Conservation (phyloP, 1,140 invertebrate genomes). For the Andrena cerasifolii region DNA sequence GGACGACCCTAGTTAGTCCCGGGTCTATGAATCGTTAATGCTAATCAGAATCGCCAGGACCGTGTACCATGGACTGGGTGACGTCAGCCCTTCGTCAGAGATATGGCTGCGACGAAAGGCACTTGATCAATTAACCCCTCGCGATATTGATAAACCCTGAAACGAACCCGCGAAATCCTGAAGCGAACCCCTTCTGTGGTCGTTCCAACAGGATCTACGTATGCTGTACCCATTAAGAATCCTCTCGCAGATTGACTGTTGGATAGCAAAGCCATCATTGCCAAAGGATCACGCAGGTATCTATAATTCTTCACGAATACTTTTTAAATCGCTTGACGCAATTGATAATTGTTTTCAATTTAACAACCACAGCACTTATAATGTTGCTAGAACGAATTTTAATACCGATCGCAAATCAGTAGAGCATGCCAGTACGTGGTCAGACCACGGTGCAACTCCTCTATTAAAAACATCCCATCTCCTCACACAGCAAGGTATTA, state of each 20-base stretch:
- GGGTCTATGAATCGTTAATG: constrained; percentile 79
- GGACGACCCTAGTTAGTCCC: constrained; percentile 75
- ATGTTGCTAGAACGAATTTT: too few species aligned
- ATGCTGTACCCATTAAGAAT: constrained; percentile 17
- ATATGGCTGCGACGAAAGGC: constrained; percentile 65
- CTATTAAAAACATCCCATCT: too few species aligned
- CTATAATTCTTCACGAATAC: not conserved
- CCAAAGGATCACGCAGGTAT: not conserved
- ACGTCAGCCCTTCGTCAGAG: constrained; percentile 76
- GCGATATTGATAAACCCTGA: constrained; percentile 71
- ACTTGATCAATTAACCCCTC: constrained; percentile 76
- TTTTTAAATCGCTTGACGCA: too few species aligned
- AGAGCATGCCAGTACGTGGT: too few species aligned
- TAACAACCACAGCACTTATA: too few species aligned
- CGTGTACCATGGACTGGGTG: constrained; percentile 65
- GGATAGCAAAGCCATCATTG: not conserved
- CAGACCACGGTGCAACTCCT: too few species aligned
- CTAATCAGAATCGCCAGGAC: constrained; percentile 76
- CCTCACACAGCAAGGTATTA: too few species aligned
- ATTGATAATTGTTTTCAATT: too few species aligned
- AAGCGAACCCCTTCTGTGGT: constrained; percentile 45
- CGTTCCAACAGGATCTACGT: constrained; percentile 19
- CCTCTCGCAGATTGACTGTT: not conserved
- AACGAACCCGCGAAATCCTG: constrained; percentile 46
- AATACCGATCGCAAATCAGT: too few species aligned